These are phyloP conservation scores for Cetoscarus ocellatus DNA, from an alignment of 2,797 vertebrate genomes.

Conservation along the genomic window DNA sequence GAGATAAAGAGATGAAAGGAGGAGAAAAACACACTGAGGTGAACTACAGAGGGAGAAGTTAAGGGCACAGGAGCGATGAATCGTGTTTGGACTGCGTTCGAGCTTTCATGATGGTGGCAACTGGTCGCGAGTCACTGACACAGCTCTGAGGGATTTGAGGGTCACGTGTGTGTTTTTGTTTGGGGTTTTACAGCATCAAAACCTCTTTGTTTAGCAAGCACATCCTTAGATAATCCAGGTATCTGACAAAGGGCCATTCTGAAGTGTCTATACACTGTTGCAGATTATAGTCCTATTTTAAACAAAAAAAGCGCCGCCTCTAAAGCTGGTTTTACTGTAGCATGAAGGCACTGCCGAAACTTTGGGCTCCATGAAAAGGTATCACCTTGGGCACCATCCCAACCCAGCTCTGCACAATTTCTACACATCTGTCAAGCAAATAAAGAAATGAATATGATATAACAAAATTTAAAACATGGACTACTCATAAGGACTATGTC, in stretches of 20 bases:
- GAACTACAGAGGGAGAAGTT: constrained; percentile 51
- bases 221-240: constrained; percentile 55
- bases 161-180: constrained; percentile 40
- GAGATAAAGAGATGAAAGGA: constrained; percentile 65
- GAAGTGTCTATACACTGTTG: constrained; percentile 26
- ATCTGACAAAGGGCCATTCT: constrained; percentile 54
- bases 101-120: constrained; percentile 44
- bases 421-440: no score
- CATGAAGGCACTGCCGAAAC: background rate
- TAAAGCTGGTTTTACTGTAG: background rate
- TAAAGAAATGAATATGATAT: no score
- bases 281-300: constrained; percentile 18
- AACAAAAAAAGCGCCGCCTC: constrained; percentile 6
- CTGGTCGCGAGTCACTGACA: constrained; percentile 35
- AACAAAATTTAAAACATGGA: no score
- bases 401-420: no score
- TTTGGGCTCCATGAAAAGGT: no score
- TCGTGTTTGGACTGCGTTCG: constrained; percentile 44
- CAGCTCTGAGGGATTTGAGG: constrained; percentile 48
- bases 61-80: constrained; percentile 50
- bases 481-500: no score
- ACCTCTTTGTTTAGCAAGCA: constrained; percentile 54
- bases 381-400: no score
- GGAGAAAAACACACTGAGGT: constrained; percentile 36
- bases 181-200: constrained; percentile 45